Conservation (phyloP, 2,888 invertebrate species). For the Subacronicta megacephala region DNA sequence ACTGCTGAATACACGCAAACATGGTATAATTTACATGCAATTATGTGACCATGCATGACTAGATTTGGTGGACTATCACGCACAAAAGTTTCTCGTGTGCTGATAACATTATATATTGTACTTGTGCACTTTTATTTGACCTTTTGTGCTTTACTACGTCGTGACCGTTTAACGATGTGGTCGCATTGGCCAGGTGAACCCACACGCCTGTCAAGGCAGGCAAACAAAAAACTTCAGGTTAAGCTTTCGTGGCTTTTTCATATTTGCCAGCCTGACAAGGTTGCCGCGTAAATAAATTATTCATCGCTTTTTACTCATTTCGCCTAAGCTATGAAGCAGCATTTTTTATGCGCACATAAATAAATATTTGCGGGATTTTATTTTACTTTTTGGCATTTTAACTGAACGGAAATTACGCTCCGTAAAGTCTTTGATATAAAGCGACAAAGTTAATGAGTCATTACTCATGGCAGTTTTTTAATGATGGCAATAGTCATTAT, state of each 20-base stretch:
- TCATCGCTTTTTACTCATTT: constrained; percentile 44
- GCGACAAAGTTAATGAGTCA: neutral
- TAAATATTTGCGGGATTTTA: constrained; percentile 37
- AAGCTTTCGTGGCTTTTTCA: constrained; percentile 12
- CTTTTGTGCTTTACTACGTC: constrained; percentile 1
- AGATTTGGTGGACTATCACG: too few species aligned
- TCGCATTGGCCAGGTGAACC: constrained; percentile 26
- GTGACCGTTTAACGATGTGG: constrained; percentile 8
- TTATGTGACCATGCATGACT: too few species aligned
- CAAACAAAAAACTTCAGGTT: constrained; percentile 40
- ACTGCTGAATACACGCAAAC: too few species aligned
- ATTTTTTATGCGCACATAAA: constrained; percentile 42
- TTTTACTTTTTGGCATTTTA: constrained; percentile 1
- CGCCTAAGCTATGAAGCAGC: constrained; percentile 25
- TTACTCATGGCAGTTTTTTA: too few species aligned
- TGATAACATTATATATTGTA: neutral
- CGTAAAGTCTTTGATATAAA: neutral
- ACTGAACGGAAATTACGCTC: neutral
- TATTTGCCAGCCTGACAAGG: constrained; percentile 19
- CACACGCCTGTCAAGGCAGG: constrained; percentile 23
- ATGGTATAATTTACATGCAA: too few species aligned
- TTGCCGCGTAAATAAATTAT: constrained; percentile 34
- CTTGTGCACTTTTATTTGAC: neutral
- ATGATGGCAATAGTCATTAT: too few species aligned
- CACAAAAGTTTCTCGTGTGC: neutral